A percentile compares a stretch with the other conserved stretches of the same genome.
Conservation (phyloP, 1,140 invertebrate genomes). For the Heliothis virescens region DNA sequence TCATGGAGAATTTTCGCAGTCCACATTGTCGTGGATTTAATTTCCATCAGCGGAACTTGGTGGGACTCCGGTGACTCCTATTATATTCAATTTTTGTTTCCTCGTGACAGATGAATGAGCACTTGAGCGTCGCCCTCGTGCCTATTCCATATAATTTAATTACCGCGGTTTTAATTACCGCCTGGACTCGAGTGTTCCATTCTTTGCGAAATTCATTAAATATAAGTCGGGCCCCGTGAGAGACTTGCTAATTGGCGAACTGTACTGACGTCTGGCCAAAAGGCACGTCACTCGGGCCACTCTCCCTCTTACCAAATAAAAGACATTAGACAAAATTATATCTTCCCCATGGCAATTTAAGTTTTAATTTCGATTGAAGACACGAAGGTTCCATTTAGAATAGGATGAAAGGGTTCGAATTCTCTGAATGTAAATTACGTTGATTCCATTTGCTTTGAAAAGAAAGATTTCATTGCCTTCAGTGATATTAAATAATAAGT, state of each 20-base stretch:
- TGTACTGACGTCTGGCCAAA: conserved; percentile 49
- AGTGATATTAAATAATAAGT: conserved; percentile 7
- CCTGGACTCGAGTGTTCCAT: conserved; percentile 44
- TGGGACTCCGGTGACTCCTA: neutral
- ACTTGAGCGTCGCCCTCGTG: conserved; percentile 29
- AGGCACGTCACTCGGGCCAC: conserved; percentile 44
- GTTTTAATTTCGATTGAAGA: conserved; percentile 52
- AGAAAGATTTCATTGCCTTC: conserved; percentile 38
- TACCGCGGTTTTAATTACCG: conserved; percentile 59
- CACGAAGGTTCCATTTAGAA: conserved; percentile 32
- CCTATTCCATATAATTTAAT: conserved; percentile 53
- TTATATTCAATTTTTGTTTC: conserved; percentile 46
- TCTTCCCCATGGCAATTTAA: conserved; percentile 49
- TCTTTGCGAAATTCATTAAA: conserved; percentile 58
- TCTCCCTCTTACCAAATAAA: conserved; percentile 48
- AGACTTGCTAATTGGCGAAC: conserved; percentile 54
- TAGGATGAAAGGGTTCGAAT: conserved; percentile 54
- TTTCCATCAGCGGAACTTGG: conserved; percentile 3
- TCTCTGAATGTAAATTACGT: conserved; percentile 51
- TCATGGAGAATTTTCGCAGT: neutral
- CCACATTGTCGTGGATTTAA: conserved; percentile 2
- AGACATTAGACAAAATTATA: conserved; percentile 53
- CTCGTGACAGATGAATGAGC: conserved; percentile 47
- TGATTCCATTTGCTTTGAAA: conserved; percentile 54
- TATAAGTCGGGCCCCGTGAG: conserved; percentile 43